Percentiles rank a stretch among this genome's conserved stretches.
phyloP scores from a whole-genome alignment of 2,888 invertebrate genomes.

The Mythimna pallens region DNA sequence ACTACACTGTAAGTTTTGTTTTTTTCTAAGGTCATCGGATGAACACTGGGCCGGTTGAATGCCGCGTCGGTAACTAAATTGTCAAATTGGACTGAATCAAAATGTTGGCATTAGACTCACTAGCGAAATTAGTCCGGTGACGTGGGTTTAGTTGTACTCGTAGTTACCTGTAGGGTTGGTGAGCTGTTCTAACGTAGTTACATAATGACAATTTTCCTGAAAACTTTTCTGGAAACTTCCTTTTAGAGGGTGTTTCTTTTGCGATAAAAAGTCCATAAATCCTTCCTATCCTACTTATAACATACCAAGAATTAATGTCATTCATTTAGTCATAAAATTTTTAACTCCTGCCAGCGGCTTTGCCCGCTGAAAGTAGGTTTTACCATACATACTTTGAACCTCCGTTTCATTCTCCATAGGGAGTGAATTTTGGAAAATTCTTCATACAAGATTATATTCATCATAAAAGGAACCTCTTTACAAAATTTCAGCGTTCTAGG shows the following conservation, averaged over 20 bases:
- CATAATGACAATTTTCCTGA: constrained; percentile 31
- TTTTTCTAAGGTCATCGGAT: constrained; percentile 63
- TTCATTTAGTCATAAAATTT: no score
- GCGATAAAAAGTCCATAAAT: background rate
- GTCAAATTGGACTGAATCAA: constrained; percentile 84
- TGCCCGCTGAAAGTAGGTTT: no score
- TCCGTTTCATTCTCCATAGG: no score
- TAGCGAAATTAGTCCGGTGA: constrained; percentile 80
- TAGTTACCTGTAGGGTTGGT: constrained; percentile 69
- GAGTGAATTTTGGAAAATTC: no score
- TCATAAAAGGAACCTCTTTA: no score
- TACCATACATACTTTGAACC: no score
- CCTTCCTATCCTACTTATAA: background rate
- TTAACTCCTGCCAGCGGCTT: no score
- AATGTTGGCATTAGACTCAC: constrained; percentile 81
- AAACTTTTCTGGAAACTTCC: constrained; percentile 32
- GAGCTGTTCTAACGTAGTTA: constrained; percentile 19
- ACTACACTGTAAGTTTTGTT: constrained; percentile 31
- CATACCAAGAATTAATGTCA: background rate
- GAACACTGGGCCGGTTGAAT: constrained; percentile 69
- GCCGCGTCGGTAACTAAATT: constrained; percentile 83
- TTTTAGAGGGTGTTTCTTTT: no score
- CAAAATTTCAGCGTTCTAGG: no score
- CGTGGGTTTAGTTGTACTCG: constrained; percentile 66
- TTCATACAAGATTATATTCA: no score